Evolutionary conservation across 1,140 invertebrate genomes (phyloP).

Genomic region (Drosophila repletoides): DNA sequence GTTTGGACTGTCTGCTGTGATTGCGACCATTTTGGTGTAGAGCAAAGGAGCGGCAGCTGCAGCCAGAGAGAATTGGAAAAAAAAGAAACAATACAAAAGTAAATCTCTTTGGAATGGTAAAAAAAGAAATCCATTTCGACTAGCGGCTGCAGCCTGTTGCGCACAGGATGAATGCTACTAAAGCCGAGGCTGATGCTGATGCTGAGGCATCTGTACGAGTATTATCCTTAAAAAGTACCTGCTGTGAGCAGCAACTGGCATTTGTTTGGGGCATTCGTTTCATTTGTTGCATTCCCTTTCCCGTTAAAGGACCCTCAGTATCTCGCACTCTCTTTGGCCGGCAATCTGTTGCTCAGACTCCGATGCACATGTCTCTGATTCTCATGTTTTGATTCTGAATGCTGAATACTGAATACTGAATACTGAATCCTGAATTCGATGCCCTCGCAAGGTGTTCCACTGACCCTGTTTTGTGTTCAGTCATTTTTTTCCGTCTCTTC

Average conservation of each 20-base stretch:
- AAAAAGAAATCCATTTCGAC: conserved; percentile 61
- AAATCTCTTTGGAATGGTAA: conserved; percentile 72
- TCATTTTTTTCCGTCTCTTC: neutral
- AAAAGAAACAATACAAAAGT: conserved; percentile 55
- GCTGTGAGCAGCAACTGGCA: conserved; percentile 66
- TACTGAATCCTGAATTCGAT: conserved; percentile 53
- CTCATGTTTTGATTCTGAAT: conserved; percentile 46
- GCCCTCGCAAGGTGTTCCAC: conserved; percentile 72
- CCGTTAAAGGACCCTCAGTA: conserved; percentile 6
- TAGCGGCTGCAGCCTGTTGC: conserved; percentile 61
- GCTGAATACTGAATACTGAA: no score
- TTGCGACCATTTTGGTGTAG: conserved; percentile 61
- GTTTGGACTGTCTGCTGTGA: conserved; percentile 47
- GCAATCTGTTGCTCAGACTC: conserved; percentile 63
- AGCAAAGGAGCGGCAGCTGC: conserved; percentile 16
- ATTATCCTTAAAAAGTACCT: conserved; percentile 67
- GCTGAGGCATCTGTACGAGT: conserved; percentile 29
- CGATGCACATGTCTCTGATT: conserved; percentile 62
- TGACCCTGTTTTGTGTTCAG: conserved; percentile 46
- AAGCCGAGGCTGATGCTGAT: neutral
- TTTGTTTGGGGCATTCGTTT: conserved; percentile 59
- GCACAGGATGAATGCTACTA: conserved; percentile 31
- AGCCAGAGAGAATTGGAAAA: conserved; percentile 31
- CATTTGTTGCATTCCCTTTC: conserved; percentile 52
- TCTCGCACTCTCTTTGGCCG: neutral